phyloP scores from a whole-genome alignment of 1,140 invertebrate species.

The Papilio machaon region DNA sequence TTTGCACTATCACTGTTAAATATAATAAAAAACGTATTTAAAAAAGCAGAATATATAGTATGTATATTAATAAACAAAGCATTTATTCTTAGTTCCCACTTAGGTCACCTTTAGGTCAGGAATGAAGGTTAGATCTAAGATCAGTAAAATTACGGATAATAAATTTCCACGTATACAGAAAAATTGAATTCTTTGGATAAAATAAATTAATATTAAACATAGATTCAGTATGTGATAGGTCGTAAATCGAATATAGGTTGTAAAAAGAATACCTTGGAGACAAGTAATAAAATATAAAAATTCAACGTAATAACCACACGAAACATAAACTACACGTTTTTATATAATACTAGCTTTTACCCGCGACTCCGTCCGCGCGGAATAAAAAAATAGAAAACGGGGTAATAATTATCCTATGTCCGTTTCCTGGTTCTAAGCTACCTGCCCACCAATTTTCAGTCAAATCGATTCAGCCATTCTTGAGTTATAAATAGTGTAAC shows the following conservation, averaged over 20 bases:
- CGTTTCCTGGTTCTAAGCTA: too few relatives aligned
- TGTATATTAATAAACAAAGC: neutral
- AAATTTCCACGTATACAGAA: neutral
- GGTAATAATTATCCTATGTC: too few relatives aligned
- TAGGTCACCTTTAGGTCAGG: neutral
- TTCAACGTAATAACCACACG: neutral
- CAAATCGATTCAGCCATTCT: too few relatives aligned
- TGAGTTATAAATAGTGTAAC: too few relatives aligned
- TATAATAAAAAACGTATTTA: too few relatives aligned
- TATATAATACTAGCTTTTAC: neutral
- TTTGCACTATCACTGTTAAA: too few relatives aligned
- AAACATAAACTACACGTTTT: neutral
- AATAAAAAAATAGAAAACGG: too few relatives aligned
- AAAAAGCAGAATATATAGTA: too few relatives aligned
- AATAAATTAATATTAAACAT: neutral
- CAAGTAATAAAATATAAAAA: neutral
- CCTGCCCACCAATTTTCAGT: too few relatives aligned
- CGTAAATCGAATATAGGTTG: slow-evolving; percentile 12
- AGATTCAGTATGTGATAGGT: neutral
- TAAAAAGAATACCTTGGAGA: neutral
- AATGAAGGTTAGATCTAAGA: neutral
- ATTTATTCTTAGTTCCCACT: neutral
- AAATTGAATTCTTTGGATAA: neutral
- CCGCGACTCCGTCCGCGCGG: too few relatives aligned
- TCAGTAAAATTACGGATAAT: slow-evolving; percentile 3